Evolutionary conservation across 2,888 invertebrate genomes (phyloP).

Genomic region (Scaptomyza flava): DNA sequence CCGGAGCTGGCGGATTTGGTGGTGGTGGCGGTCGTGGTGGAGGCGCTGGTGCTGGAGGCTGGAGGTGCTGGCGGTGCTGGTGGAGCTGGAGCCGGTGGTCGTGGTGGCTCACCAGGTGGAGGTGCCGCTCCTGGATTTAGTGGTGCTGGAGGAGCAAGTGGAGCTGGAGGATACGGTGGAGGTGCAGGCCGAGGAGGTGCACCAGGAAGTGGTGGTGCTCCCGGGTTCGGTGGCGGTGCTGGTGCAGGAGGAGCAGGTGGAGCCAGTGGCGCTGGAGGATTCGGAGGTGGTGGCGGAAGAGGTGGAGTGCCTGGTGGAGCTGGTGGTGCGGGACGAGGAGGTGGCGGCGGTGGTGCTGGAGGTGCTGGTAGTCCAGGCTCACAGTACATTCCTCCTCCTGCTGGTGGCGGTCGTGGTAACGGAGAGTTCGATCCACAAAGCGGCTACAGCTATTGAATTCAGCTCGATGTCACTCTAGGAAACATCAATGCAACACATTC

Average conservation of each 20-base stretch:
- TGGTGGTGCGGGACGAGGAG: slow-evolving; percentile 27
- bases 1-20: slow-evolving; percentile 9
- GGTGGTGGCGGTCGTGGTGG: slow-evolving; percentile 10
- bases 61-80: slow-evolving; percentile 21
- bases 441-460: slow-evolving; percentile 85
- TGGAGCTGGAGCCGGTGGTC: slow-evolving; percentile 29
- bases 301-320: slow-evolving; percentile 25
- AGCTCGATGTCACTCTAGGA: slow-evolving; percentile 1
- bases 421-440: slow-evolving; percentile 84
- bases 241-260: slow-evolving; percentile 38
- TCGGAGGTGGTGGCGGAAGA: slow-evolving; percentile 44
- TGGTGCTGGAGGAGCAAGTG: slow-evolving; percentile 46
- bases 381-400: slow-evolving; percentile 63
- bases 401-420: slow-evolving; percentile 80
- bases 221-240: slow-evolving; percentile 46
- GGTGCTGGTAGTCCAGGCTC: slow-evolving; percentile 64
- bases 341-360: slow-evolving; percentile 17
- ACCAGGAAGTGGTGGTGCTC: slow-evolving; percentile 49
- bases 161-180: slow-evolving; percentile 27
- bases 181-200: slow-evolving; percentile 41
- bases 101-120: slow-evolving; percentile 39
- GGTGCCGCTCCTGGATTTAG: slow-evolving; percentile 82
- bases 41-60: slow-evolving; percentile 13
- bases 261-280: slow-evolving; percentile 7
- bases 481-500: slow-evolving; percentile 57